phyloP scores from a whole-genome alignment of 1,140 invertebrate species.

The Heliconius eleuchia region DNA sequence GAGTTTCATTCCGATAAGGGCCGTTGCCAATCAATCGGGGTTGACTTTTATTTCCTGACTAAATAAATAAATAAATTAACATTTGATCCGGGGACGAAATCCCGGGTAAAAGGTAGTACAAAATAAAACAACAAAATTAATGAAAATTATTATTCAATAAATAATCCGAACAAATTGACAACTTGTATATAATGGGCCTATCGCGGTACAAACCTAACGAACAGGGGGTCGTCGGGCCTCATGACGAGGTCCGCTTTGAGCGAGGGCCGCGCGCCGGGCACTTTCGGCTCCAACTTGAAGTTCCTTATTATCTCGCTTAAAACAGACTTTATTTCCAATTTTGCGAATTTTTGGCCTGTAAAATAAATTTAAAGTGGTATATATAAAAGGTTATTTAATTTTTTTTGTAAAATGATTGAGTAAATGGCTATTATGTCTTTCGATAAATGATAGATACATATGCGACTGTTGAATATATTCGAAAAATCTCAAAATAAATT shows the following conservation, averaged over 20 bases:
- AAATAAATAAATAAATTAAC: too few relatives aligned
- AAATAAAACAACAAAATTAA: not conserved
- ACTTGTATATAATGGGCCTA: not conserved
- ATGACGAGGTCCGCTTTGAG: constrained; percentile 74
- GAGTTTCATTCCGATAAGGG: too few relatives aligned
- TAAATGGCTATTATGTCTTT: too few relatives aligned
- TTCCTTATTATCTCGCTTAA: constrained; percentile 84
- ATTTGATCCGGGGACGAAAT: too few relatives aligned
- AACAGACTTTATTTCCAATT: constrained; percentile 87
- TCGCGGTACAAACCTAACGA: constrained; percentile 52
- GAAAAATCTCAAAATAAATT: too few relatives aligned
- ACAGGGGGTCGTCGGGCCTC: constrained; percentile 54
- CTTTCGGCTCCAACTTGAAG: constrained; percentile 79
- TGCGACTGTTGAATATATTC: too few relatives aligned
- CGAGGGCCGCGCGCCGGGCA: constrained; percentile 47
- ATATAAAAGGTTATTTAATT: not conserved
- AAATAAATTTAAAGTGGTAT: not conserved
- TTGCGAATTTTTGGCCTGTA: constrained; percentile 87
- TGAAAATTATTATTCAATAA: not conserved
- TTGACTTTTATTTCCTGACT: too few relatives aligned
- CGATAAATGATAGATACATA: too few relatives aligned
- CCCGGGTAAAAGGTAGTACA: not conserved
- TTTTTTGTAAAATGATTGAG: too few relatives aligned
- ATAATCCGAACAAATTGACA: too few relatives aligned
- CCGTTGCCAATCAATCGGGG: too few relatives aligned